Evolutionary conservation across 2,113 vertebrate species (phyloP), one percentile per base, ranked within the genome.

Genomic region (Typhlomys cinereus): DNA sequence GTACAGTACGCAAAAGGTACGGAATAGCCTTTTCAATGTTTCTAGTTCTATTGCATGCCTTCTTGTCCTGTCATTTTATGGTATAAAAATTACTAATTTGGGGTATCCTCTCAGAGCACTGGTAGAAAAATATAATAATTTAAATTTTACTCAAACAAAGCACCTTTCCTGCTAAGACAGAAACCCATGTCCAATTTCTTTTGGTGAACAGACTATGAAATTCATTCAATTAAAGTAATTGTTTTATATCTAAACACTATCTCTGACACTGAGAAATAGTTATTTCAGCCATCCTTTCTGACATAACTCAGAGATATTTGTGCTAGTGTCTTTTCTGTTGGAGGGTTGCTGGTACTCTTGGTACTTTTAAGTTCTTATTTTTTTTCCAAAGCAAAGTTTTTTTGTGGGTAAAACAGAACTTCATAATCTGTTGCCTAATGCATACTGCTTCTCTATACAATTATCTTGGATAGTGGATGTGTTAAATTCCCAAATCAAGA

Each of bases 381-480:
- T 92, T 34, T 90, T 66, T 78, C 41, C 52, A 90, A 88, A 94
- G 25, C 4, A 88, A 95, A 92, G 59, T 31, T 64, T 78, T 48
- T 89, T 34, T 69, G 7, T 88, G 39, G 71, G 1, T 27, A 81
- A 57, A 5, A 69, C 20, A 90, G 57, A 27, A 1, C 20, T 82
- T 64, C 48, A 82, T 29, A 15, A 74, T 90, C 41, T 4, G 20
- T 66, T 39, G 71, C 29, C 23, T 88, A 92, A 90, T 20, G 44
- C 4, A 82, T 6, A 83, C 6, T 52, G 46, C n/a, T 90, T 90
- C 20, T 66, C 29, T 69, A 27, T 4, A 44, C 44, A 81, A 11
- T 71, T 86, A 59, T 9, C 27, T 67, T 70, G 62, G 52, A 75
- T 39, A 71, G 62, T 66, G 39, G 82, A 90, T 62, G 88, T 50